Base-by-base conservation (phyloP, 2,113 vertebrate genomes). In the Scartelaos histophorus region DNA sequence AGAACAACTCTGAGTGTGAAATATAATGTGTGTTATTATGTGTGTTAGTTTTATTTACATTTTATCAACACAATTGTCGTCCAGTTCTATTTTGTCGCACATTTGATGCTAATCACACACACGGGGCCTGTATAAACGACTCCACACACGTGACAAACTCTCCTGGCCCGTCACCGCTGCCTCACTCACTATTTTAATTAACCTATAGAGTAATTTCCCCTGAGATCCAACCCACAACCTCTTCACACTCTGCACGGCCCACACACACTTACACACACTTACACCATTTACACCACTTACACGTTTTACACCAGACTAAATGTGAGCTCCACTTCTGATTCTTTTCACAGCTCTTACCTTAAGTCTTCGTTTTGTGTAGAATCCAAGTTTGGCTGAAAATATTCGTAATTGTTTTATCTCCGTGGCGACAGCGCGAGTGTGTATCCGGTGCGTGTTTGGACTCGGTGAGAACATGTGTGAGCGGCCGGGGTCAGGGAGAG, bases 401-500 rank as follows among this genome's bases (percentile, higher is more conserved):
- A 22, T 73, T 67, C 69, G 67, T 19, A 49, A 58, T 51, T 38
- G 67, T 45, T 51, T 49, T 64, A 80, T 67, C 66, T 82, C 71
- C 71, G 80, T 66, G 0, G 70, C 60, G 76, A 71, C 57, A 67
- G 71, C 86, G 90, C 89, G 74, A 82, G 70, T 82, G 74, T 80
- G 70, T 83, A 76, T 75, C 80, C 73, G 51, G 29, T 67, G 67
- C 79, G 78, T 82, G 80, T 82, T 74, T 81, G 84, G 66, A 74
- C 77, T 83, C 78, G 79, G 64, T 56, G 66, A 74, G 69, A 85
- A 35, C 78, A 77, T 88, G 82, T 87, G 81, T 77, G 71, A 87
- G 78, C 61, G 78, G 77, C 66, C 76, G 80, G 87, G 91, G 88
- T 92, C 87, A 90, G 86, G 81, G 85, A 83, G 90, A 89, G 90